Percentiles rank a stretch among this genome's conserved stretches.
phyloP scores from a whole-genome alignment of 2,797 vertebrate genomes.

The Malacoraja senta region DNA sequence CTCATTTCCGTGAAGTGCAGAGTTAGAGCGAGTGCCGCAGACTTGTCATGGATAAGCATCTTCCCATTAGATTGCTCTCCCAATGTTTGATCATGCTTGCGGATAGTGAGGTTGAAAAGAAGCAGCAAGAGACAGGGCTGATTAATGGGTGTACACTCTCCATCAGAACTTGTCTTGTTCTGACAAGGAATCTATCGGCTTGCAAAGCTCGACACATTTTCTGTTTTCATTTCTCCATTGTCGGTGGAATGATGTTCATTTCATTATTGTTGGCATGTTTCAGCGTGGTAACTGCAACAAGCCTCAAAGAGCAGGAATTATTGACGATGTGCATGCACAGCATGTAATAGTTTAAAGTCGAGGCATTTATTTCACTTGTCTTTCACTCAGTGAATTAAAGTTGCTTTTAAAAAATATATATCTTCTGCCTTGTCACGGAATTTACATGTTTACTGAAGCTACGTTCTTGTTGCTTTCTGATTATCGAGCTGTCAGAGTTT shows the following conservation, averaged over 20 bases:
- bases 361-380: not conserved
- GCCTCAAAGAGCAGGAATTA: not conserved
- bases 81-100: not conserved
- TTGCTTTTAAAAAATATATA: not conserved
- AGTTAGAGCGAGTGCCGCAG: not conserved
- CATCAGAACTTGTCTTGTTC: not conserved
- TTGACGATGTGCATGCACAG: not conserved
- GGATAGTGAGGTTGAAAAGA: not conserved
- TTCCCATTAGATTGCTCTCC: not conserved
- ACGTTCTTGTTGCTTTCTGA: not conserved
- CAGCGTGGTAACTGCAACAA: not conserved
- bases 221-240: not conserved
- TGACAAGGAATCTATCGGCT: not conserved
- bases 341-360: not conserved
- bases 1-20: not conserved
- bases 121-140: not conserved
- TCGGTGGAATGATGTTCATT: not conserved
- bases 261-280: not conserved
- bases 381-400: not conserved
- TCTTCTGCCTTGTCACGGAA: not conserved
- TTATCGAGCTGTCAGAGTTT: not conserved
- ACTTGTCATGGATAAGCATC: not conserved
- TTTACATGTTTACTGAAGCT: not conserved
- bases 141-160: not conserved
- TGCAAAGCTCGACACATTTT: not conserved